phyloP scores from a whole-genome alignment of 2,113 vertebrate genomes.

The Pelodiscus sinensis region DNA sequence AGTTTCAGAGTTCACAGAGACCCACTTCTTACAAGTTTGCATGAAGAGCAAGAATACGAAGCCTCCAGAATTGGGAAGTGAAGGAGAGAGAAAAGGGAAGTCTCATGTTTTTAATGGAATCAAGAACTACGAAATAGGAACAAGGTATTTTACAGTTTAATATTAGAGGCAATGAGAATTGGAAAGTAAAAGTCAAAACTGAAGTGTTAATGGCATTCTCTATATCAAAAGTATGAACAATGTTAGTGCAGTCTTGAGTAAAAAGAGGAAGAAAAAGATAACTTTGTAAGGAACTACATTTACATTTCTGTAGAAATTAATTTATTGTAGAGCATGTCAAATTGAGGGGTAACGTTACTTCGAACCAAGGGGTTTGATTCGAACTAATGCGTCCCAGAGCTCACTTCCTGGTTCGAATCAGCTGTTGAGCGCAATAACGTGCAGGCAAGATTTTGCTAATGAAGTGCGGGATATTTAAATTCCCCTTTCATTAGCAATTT shows the following conservation, averaged over 20 bases:
- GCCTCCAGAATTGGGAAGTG: background rate
- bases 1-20: background rate
- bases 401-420: too few species aligned
- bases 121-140: background rate
- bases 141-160: background rate
- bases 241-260: background rate
- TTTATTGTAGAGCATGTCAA: too few species aligned
- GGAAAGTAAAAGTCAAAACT: background rate
- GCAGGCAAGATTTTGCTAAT: too few species aligned
- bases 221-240: background rate
- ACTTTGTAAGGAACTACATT: background rate
- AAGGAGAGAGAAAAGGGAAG: conserved; percentile 23
- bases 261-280: background rate
- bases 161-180: background rate
- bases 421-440: too few species aligned
- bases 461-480: too few species aligned
- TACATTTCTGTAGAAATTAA: too few species aligned
- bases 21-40: background rate
- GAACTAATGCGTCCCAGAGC: too few species aligned
- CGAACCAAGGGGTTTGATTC: too few species aligned
- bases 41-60: background rate
- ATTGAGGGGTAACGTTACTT: too few species aligned
- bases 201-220: background rate
- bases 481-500: too few species aligned
- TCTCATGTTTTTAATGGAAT: background rate